Evolutionary conservation across 2,797 vertebrate species (phyloP).

Genomic region (Acomys russatus): DNA sequence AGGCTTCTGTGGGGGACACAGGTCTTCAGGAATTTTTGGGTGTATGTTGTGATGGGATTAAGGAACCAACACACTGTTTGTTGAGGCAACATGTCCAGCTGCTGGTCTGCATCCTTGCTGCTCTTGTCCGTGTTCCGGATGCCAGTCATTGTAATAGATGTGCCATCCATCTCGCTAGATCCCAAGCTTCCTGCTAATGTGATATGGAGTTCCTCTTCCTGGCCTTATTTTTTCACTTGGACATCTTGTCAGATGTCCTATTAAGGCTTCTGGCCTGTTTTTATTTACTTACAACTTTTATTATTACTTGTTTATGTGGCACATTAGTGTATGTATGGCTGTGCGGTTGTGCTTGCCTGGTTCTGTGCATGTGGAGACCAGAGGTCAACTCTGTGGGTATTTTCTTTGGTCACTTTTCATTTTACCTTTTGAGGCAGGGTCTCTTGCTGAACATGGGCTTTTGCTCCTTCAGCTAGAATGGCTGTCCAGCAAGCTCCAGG

Average conservation of each 20-base stretch:
- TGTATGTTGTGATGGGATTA: not conserved
- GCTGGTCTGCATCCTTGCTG: too few species aligned
- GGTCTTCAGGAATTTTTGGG: not conserved
- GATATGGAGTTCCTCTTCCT: not conserved
- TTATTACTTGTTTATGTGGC: not conserved
- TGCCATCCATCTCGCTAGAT: not conserved
- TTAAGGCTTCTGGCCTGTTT: not conserved
- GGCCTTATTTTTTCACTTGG: not conserved
- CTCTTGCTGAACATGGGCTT: not conserved
- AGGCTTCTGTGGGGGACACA: not conserved
- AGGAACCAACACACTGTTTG: not conserved
- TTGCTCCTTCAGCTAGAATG: not conserved
- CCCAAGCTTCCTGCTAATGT: not conserved
- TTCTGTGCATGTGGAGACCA: not conserved
- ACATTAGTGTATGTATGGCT: not conserved
- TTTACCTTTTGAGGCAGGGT: not conserved
- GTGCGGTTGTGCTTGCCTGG: not conserved
- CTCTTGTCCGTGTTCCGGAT: not conserved
- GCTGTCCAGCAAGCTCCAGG: not conserved
- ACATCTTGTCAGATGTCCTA: not conserved
- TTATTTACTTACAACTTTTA: not conserved
- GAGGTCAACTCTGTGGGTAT: not conserved
- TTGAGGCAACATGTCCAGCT: not conserved
- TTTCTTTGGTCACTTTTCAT: not conserved
- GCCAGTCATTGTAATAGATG: not conserved